A percentile compares a stretch with the other conserved stretches of the same genome.
Evolutionary conservation across 2,888 invertebrate genomes (phyloP).

Genomic region (Macrosiphum euphorbiae): DNA sequence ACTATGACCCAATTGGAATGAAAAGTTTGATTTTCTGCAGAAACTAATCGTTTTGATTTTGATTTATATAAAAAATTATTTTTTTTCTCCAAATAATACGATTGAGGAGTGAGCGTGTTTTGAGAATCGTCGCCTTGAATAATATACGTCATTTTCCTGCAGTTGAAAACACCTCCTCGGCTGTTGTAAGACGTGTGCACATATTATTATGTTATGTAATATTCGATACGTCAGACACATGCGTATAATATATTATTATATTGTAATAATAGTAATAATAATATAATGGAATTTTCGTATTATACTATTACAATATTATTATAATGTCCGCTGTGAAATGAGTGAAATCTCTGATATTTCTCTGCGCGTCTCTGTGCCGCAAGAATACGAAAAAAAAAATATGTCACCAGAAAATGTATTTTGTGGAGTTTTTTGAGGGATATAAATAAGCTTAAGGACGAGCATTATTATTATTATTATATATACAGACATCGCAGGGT

Average conservation of each 20-base stretch:
- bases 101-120: background rate
- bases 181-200: background rate
- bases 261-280: background rate
- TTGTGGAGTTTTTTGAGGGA: background rate
- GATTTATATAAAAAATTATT: background rate
- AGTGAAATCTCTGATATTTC: background rate
- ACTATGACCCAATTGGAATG: background rate
- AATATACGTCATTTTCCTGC: background rate
- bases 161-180: background rate
- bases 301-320: background rate
- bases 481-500: background rate
- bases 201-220: background rate
- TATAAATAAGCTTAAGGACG: slow-evolving; percentile 29
- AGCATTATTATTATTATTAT: slow-evolving; percentile 17
- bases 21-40: background rate
- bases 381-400: background rate
- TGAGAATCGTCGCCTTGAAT: background rate
- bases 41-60: background rate
- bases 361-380: background rate
- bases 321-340: background rate
- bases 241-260: background rate
- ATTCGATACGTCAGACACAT: background rate
- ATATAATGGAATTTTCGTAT: background rate
- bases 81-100: background rate
- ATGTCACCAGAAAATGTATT: background rate